These are phyloP conservation scores for Orthosia cruda DNA, from an alignment of 2,888 invertebrate genomes.

Conservation along the genomic window DNA sequence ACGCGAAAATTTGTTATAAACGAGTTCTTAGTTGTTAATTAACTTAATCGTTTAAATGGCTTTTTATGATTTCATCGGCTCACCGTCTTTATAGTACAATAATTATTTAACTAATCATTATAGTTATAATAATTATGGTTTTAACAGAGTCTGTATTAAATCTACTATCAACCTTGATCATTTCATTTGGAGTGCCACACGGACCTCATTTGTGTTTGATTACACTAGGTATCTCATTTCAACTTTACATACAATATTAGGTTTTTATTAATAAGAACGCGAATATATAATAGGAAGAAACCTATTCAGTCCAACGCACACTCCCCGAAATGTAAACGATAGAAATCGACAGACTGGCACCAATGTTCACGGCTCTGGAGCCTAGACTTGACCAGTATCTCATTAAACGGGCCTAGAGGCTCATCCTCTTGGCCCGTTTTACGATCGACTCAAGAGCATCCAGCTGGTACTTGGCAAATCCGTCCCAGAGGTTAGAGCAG, in stretches of 20 bases:
- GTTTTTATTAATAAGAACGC: too few species aligned
- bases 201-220: not conserved
- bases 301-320: too few species aligned
- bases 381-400: too few species aligned
- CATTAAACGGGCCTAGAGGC: too few species aligned
- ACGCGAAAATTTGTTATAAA: constrained; percentile 12
- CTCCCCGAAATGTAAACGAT: too few species aligned
- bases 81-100: not conserved
- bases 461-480: too few species aligned
- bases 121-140: not conserved
- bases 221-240: not conserved
- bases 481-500: too few species aligned
- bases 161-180: not conserved
- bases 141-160: not conserved
- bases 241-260: not conserved
- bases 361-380: too few species aligned
- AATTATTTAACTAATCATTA: not conserved
- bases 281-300: too few species aligned
- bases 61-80: constrained; percentile 2
- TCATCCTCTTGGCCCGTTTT: too few species aligned
- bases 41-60: not conserved
- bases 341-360: too few species aligned
- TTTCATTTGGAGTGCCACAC: not conserved
- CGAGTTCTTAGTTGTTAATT: not conserved
- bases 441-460: too few species aligned